phyloP scores from a whole-genome alignment of 2,888 invertebrate species.

The Hemicrepidius hirtus region DNA sequence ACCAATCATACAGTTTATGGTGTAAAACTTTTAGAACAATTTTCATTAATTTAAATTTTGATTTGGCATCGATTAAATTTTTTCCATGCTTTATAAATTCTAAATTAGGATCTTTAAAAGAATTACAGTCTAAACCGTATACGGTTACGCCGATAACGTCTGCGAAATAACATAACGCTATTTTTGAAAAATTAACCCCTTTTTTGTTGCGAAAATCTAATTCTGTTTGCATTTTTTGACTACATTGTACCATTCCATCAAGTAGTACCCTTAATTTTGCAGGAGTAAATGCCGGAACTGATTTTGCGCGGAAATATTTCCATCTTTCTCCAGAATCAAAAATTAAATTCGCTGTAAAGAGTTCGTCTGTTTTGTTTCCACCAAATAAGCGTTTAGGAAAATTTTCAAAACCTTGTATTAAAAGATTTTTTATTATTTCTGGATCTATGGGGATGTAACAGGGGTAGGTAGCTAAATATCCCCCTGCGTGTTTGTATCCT shows the following conservation, averaged over 20 bases:
- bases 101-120: not conserved
- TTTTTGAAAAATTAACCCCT: not conserved
- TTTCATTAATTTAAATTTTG: not conserved
- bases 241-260: not conserved
- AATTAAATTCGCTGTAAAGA: slow-evolving; percentile 75
- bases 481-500: slow-evolving; percentile 8
- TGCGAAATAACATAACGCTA: not conserved
- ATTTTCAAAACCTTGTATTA: slow-evolving; percentile 75
- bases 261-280: not conserved
- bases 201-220: not conserved
- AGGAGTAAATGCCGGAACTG: slow-evolving; percentile 61
- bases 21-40: no score
- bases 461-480: slow-evolving; percentile 40
- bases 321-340: slow-evolving; percentile 74
- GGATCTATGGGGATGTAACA: no score
- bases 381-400: slow-evolving; percentile 78
- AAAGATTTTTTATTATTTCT: no score
- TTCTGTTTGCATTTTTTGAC: not conserved
- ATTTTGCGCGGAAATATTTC: slow-evolving; percentile 75
- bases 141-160: not conserved
- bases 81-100: not conserved
- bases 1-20: no score
- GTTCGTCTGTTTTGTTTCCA: slow-evolving; percentile 75
- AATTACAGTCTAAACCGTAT: not conserved
- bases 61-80: not conserved